These are phyloP conservation scores for Melospiza melodia DNA, from an alignment of 2,113 vertebrate species.

Conservation along the genomic window DNA sequence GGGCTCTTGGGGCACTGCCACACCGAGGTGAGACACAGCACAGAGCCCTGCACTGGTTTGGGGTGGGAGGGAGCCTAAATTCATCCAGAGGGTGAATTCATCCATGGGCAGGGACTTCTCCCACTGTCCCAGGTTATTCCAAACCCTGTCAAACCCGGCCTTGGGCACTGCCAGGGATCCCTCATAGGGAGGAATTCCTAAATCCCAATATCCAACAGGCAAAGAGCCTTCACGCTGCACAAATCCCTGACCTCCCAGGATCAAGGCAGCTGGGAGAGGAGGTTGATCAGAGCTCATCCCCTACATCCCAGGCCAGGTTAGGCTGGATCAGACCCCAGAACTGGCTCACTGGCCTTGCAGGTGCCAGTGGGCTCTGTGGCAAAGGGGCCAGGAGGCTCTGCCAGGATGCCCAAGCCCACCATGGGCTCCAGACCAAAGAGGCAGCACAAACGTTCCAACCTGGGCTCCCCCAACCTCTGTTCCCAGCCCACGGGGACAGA, in stretches of 20 bases:
- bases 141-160: fast-evolving
- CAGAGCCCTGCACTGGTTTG: not conserved
- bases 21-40: not conserved
- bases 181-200: not conserved
- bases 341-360: not conserved
- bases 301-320: fast-evolving
- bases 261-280: not conserved
- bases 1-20: not conserved
- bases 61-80: not conserved
- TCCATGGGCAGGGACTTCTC: not conserved
- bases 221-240: not conserved
- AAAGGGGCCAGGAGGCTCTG: not conserved
- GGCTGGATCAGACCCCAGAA: not conserved
- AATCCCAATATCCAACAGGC: not conserved
- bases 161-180: not conserved
- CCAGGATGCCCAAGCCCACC: not conserved
- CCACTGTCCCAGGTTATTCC: not conserved
- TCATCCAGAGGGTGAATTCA: too few species aligned
- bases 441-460: not conserved
- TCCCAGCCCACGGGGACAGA: fast-evolving
- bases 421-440: not conserved
- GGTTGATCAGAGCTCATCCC: not conserved
- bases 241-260: not conserved
- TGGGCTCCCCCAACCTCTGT: not conserved
- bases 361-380: not conserved